phyloP scores from a whole-genome alignment of 2,113 vertebrate genomes.

The Ia io region DNA sequence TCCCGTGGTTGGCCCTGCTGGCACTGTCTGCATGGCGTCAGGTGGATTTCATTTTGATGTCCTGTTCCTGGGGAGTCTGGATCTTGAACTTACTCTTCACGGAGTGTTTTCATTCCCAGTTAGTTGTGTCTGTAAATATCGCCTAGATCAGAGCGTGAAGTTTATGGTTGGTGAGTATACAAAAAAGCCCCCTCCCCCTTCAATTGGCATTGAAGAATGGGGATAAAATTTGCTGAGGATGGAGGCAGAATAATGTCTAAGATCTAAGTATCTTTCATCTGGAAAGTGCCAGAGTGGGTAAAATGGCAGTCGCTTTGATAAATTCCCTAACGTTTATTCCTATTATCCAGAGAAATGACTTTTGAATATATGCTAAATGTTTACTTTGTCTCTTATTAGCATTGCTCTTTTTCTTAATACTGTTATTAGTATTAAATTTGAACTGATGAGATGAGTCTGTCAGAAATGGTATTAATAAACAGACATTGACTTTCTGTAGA shows the following conservation, averaged over 20 bases:
- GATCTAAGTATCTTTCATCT: not conserved
- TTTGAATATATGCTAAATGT: not conserved
- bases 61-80: not conserved
- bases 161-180: not conserved
- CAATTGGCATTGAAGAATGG: not conserved
- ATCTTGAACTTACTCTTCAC: not conserved
- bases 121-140: not conserved
- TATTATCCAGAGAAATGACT: not conserved
- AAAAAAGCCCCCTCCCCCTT: not conserved
- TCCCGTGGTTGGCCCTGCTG: no score
- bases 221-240: not conserved
- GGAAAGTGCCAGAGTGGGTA: not conserved
- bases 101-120: not conserved
- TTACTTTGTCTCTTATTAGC: not conserved
- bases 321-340: not conserved
- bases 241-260: not conserved
- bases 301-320: not conserved
- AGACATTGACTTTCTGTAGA: not conserved
- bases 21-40: not conserved
- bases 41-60: not conserved
- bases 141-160: not conserved
- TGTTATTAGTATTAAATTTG: not conserved
- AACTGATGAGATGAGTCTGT: not conserved
- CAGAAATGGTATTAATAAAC: not conserved
- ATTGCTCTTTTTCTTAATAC: not conserved